Evolutionary conservation across 1,140 invertebrate species (phyloP), one percentile per base, ranked within the genome.

Genomic region (Cephus cinctus): DNA sequence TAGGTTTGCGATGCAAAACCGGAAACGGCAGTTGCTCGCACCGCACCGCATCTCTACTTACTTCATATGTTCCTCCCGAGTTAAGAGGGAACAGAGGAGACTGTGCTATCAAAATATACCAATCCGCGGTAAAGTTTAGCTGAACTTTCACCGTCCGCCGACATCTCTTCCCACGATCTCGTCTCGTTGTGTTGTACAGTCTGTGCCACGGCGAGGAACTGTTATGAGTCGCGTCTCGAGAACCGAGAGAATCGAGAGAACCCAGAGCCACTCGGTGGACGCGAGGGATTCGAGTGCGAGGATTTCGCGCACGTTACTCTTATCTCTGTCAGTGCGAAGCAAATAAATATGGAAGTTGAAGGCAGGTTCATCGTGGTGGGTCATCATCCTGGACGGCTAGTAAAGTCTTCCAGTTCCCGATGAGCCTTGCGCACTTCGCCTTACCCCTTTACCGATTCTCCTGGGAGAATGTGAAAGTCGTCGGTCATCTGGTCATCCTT

Each of bases 391-490:
- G 2, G 27, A 30, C 27, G 27, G 11, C 27, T 9, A 30, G 11
- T 11, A 2, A 11, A 30, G 11, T 30, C 2, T 12, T 2, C 9
- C 11, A 2, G 2, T 11, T 30, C 14, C 27, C 2, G 9, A 30
- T 30, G 9, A 11, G 9, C 27, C 27, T 8, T 9, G 34, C 34
- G 39, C 32, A 47, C 42, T 43, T 23, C 49, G 16, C 32, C 30
- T 35, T 31, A 19, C 39, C n/a, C 44, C 11, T 19, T 32, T 30
- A 30, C 16, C 32, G 49, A 51, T 57, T 51, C 43, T 52, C 54
- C 52, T 54, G 57, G 59, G 61, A 65, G 57, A 67, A 67, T 64
- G 64, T 67, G 65, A 67, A 67, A 67, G 65, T 67, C 55, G 52
- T 43, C 58, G 65, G 65, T 67, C 65, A 67, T 64, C 57, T 65